phyloP scores from a whole-genome alignment of 2,888 invertebrate genomes.

The Netelia virgata region DNA sequence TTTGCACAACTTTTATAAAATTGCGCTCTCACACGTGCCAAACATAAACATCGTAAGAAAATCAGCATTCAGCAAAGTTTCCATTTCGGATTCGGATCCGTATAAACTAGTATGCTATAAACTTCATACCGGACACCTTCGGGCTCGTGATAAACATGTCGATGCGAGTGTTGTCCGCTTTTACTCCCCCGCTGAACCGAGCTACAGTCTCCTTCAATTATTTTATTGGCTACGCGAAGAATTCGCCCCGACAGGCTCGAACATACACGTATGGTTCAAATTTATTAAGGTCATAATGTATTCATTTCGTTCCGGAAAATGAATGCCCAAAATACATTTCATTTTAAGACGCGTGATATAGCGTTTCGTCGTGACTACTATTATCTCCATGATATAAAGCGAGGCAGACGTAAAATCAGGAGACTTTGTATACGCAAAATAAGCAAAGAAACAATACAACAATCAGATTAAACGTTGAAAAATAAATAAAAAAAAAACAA shows the following conservation, averaged over 20 bases:
- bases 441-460: too few relatives aligned
- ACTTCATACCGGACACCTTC: neutral
- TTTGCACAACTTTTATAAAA: too few relatives aligned
- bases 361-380: neutral
- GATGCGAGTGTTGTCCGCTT: neutral
- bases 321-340: neutral
- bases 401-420: neutral
- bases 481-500: neutral
- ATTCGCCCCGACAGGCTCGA: neutral
- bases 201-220: neutral
- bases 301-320: neutral
- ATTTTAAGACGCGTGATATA: neutral
- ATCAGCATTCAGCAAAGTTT: too few relatives aligned
- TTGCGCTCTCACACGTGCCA: too few relatives aligned
- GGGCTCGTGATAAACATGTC: conserved; percentile 11
- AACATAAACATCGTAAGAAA: too few relatives aligned
- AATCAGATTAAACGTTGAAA: neutral
- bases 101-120: neutral
- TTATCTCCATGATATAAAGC: neutral
- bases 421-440: too few relatives aligned
- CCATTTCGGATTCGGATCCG: too few relatives aligned
- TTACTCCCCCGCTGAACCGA: neutral
- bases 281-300: neutral
- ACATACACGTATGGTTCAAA: neutral
- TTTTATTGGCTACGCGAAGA: neutral